Conservation (phyloP, 2,113 vertebrate species). For the Chaetodon trifascialis region DNA sequence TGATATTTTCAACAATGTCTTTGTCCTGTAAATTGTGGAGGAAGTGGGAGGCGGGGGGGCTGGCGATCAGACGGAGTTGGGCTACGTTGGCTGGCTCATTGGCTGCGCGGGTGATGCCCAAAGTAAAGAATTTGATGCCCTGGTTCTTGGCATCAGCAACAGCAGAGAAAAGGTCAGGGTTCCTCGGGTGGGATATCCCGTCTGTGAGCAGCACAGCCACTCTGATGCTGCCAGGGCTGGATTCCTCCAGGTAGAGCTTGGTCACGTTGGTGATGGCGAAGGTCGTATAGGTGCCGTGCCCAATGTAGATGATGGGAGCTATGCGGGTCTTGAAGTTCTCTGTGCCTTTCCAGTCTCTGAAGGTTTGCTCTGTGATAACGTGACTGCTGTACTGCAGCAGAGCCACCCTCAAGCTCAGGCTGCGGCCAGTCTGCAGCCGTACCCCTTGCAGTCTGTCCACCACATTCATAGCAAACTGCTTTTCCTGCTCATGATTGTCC, state of each 20-base stretch:
- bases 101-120: slow-evolving; percentile 90
- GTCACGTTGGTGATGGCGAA: slow-evolving; percentile 95
- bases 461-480: slow-evolving; percentile 87
- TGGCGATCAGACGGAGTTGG: slow-evolving; percentile 89
- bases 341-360: slow-evolving; percentile 89
- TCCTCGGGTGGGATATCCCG: slow-evolving; percentile 90
- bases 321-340: slow-evolving; percentile 88
- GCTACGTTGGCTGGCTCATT: slow-evolving; percentile 88
- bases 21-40: slow-evolving; percentile 91
- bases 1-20: slow-evolving; percentile 85
- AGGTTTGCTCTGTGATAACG: slow-evolving; percentile 89
- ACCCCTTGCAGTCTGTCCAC: slow-evolving; percentile 86
- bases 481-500: slow-evolving; percentile 90
- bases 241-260: slow-evolving; percentile 89
- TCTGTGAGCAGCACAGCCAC: slow-evolving; percentile 89
- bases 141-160: slow-evolving; percentile 91
- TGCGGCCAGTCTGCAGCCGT: slow-evolving; percentile 85
- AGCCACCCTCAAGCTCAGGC: slow-evolving; percentile 87
- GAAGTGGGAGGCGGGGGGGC: slow-evolving; percentile 86
- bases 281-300: slow-evolving; percentile 93
- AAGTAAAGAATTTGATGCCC: slow-evolving; percentile 89
- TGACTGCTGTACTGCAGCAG: slow-evolving; percentile 94
- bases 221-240: slow-evolving; percentile 83
- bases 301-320: slow-evolving; percentile 88
- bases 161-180: slow-evolving; percentile 93